These are phyloP conservation scores for Hypolimnas misippus DNA, from an alignment of 2,888 invertebrate species.

Conservation along the genomic window DNA sequence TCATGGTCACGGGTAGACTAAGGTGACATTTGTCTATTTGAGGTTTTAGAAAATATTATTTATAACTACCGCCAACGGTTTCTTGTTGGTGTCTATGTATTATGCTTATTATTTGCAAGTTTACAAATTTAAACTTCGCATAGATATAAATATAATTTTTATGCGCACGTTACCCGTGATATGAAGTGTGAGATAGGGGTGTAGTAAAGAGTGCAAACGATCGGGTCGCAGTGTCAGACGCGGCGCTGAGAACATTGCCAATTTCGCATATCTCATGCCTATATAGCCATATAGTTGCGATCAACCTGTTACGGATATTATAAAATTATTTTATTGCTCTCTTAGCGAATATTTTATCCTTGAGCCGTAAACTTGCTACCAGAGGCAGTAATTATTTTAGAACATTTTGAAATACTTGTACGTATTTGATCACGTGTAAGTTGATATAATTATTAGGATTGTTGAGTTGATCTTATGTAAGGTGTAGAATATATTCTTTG, in stretches of 20 bases:
- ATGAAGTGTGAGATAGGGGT: slow-evolving; percentile 77
- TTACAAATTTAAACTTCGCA: not conserved
- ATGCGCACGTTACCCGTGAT: slow-evolving; percentile 56
- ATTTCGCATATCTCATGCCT: slow-evolving; percentile 53
- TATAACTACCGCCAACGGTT: no score
- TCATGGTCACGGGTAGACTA: no score
- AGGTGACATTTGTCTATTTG: no score
- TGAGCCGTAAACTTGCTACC: not conserved
- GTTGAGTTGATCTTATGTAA: no score
- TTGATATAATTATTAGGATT: no score
- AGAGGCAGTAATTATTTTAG: no score
- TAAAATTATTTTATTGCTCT: slow-evolving; percentile 33
- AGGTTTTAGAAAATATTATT: no score
- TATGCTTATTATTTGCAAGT: not conserved
- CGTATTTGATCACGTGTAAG: no score
- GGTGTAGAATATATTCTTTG: no score
- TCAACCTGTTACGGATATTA: slow-evolving; percentile 39
- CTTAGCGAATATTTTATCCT: slow-evolving; percentile 20
- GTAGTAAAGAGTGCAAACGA: slow-evolving; percentile 83
- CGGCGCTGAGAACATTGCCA: slow-evolving; percentile 68
- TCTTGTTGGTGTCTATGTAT: no score
- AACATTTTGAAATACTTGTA: no score
- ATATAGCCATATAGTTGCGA: slow-evolving; percentile 18
- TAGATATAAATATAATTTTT: not conserved
- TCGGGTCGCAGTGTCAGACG: slow-evolving; percentile 73